Percentiles rank a stretch among this genome's conserved stretches.
Evolutionary conservation across 2,888 invertebrate genomes (phyloP).

Genomic region (Dynastes maya): DNA sequence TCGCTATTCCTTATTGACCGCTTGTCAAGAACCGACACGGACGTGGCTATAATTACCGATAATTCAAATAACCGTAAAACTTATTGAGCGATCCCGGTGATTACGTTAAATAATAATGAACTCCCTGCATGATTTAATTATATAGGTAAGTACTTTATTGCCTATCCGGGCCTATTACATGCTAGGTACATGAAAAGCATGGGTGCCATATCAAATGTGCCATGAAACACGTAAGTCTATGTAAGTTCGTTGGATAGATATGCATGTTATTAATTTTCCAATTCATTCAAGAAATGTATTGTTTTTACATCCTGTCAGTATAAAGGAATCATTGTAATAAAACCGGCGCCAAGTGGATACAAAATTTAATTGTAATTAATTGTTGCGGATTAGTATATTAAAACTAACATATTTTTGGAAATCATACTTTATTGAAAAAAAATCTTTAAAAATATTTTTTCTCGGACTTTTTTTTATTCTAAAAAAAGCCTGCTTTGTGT

Average conservation of each 20-base stretch:
- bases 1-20: conserved; percentile 4
- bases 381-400: too few relatives aligned
- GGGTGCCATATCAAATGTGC: conserved; percentile 32
- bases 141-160: conserved; percentile 42
- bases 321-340: too few relatives aligned
- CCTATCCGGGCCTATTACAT: conserved; percentile 26
- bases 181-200: conserved; percentile 24
- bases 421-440: too few relatives aligned
- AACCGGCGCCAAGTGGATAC: too few relatives aligned
- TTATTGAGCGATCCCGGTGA: conserved; percentile 15
- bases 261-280: too few relatives aligned
- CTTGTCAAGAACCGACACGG: conserved; percentile 3
- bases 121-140: conserved; percentile 43
- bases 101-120: conserved; percentile 40
- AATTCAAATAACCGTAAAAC: conserved; percentile 39
- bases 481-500: too few relatives aligned
- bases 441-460: too few relatives aligned
- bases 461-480: too few relatives aligned
- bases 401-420: too few relatives aligned
- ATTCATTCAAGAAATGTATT: too few relatives aligned
- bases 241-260: not conserved
- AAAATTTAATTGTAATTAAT: too few relatives aligned
- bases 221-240: conserved; percentile 34
- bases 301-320: too few relatives aligned
- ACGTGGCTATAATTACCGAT: conserved; percentile 32